These are phyloP conservation scores for Oplegnathus fasciatus DNA, from an alignment of 2,113 vertebrate genomes.

Conservation along the genomic window DNA sequence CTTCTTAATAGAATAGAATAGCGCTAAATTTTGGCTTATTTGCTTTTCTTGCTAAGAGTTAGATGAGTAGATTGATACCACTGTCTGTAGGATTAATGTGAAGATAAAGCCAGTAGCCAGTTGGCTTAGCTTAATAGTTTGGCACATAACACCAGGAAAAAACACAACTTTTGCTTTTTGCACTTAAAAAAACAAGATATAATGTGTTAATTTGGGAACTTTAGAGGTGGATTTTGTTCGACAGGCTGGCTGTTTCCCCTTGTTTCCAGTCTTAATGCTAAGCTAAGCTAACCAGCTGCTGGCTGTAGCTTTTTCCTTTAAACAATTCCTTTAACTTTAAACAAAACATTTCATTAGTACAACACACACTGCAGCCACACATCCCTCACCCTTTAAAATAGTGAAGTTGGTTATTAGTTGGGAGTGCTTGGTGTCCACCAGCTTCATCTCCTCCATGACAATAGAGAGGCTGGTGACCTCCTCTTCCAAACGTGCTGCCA, in stretches of 20 bases:
- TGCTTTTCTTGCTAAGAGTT: background rate
- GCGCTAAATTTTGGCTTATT: background rate
- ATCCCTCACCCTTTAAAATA: conserved; percentile 91
- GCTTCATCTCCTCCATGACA: conserved; percentile 98
- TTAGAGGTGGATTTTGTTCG: background rate
- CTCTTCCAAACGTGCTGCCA: conserved; percentile 90
- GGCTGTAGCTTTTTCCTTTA: too few species aligned
- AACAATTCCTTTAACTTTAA: background rate
- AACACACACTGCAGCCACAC: background rate
- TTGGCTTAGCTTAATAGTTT: background rate
- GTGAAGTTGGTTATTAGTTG: conserved; percentile 98
- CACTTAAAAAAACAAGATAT: too few species aligned
- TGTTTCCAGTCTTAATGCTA: background rate
- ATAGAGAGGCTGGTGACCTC: conserved; percentile 94
- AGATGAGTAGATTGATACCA: background rate
- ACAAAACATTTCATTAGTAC: background rate
- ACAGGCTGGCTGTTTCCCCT: background rate
- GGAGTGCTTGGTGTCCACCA: conserved; percentile 95
- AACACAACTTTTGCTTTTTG: background rate
- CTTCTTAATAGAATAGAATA: background rate
- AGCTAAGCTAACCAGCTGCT: background rate
- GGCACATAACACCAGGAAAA: background rate
- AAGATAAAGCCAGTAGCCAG: background rate
- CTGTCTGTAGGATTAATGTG: background rate
- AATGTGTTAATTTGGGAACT: too few species aligned